Evolutionary conservation across 2,797 vertebrate species (phyloP), one percentile per base, ranked within the genome.

Genomic region (Xyrichtys novacula): DNA sequence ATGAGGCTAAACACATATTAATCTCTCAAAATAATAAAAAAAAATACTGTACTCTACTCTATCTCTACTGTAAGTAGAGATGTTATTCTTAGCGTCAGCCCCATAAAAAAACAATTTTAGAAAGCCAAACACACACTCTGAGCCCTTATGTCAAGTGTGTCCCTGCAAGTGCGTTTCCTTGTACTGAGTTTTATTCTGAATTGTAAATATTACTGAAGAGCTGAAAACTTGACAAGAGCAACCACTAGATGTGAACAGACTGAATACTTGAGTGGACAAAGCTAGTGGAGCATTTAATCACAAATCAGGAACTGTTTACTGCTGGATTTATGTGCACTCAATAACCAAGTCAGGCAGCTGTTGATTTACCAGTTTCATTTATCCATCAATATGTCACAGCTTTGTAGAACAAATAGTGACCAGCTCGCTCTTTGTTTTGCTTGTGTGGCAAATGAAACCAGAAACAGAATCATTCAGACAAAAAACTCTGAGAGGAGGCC

Each of bases 341-440:
- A 65, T 71, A 76, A 25, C 42, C 28, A 4, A 62, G 42, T 17
- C 50, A 34, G 49, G 32, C 38, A 58, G 56, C 7, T 15, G 39
- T 31, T 68, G 32, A 71, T 77, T 72, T 64, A 68, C 4, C 34
- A 19, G 16, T 72, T 77, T 60, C 48, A 77, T 62, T 49, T 43
- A 55, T 76, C 22, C 19, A 36, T 74, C 20, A 22, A 40, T 55
- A 20, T 78, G 54, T 70, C 54, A 53, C 25, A 10, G 17, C 39
- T 61, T 48, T 52, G 23, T 26, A 22, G 48, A 60, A 60, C 17
- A 28, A 28, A 64, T 3, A 17, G 20, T 58, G 26, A 68, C 42
- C 19, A 22, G 31, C 43, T 23, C 14, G 32, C 32, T 39, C 15
- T 43, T 54, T 65, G 52, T 5, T 47, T 55, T 48, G 22, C 23